Evolutionary conservation across 1,140 invertebrate genomes (phyloP).

Genomic region (Lepidurus apus): DNA sequence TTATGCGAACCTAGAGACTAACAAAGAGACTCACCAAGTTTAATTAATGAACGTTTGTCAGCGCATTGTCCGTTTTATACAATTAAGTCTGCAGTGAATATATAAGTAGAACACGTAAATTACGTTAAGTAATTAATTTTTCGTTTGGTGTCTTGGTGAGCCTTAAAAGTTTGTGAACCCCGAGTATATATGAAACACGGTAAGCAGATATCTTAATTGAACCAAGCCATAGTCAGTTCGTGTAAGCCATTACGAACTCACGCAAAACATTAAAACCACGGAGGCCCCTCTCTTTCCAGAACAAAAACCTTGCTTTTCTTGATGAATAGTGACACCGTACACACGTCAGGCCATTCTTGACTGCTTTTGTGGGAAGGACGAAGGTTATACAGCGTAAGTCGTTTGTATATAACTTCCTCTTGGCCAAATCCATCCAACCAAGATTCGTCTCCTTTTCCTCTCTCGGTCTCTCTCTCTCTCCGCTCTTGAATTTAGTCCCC

Average conservation of each 20-base stretch:
- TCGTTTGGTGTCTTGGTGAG: too few species aligned
- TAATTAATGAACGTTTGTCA: too few species aligned
- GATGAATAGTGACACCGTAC: conserved; percentile 11
- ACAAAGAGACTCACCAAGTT: too few species aligned
- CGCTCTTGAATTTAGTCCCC: neutral
- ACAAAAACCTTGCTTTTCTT: conserved; percentile 9
- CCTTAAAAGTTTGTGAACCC: too few species aligned
- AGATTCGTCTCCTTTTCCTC: neutral
- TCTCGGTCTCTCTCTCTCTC: neutral
- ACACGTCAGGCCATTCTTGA: conserved; percentile 14
- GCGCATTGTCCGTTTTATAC: too few species aligned
- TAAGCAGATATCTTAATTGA: too few species aligned
- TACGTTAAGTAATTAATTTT: too few species aligned
- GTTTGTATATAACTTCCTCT: neutral
- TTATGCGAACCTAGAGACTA: too few species aligned
- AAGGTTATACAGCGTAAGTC: neutral
- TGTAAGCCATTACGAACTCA: neutral
- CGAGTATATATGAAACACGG: too few species aligned
- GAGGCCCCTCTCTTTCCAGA: neutral
- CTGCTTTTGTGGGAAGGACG: neutral
- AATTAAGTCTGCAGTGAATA: too few species aligned
- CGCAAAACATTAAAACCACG: neutral
- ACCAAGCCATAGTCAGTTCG: neutral
- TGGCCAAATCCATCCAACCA: neutral
- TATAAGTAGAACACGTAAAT: too few species aligned